Base-by-base conservation (phyloP, 1,140 invertebrate species). In the Mesaphorura yosii region DNA sequence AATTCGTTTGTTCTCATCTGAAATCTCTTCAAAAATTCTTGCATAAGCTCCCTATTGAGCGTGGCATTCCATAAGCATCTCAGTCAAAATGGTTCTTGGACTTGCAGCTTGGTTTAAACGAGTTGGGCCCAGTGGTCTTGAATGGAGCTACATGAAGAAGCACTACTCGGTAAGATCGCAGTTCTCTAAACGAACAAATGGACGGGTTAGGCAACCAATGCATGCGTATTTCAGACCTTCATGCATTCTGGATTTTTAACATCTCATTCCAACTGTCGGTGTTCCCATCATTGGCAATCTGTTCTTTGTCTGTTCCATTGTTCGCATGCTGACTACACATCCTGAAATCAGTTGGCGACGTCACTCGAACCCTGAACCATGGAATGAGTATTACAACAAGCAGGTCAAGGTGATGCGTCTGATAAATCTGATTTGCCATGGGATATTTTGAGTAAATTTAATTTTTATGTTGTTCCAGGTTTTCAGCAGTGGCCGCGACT, bases 371-470 rank as follows among this genome's bases (percentile, higher is more conserved):
- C 77, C 79, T 3, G 82, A 86, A 64, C 85, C 86, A 3, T 86
- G 83, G 79, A 72, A 89, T 62, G 78, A 80, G 52, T 90, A 84
- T 66, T 73, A 74, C 48, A 70, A 77, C 45, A 88, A 87, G 66
- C 80, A 84, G 62, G 86, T 88, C 65, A 88, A 88, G 76, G 86
- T 87, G 72, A 44, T n/a, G n/a, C n/a, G n/a, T n/a, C n/a, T n/a
- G 46, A 34, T 17, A 10, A 10, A 10, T 34, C 10, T 34, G 31
- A 34, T 34, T 34, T 34, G n/a, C 31, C 31, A 6, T 12, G 40
- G 28, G 20, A 10, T 27, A 28, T 26, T 7, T 5, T 46, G 15
- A 7, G 15, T 17, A 20, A 10, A 27, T 27, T 48, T 22, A 44
- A 26, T 26, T 44, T 17, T 23, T 42, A n/a, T n/a, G 41, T 51